Base-by-base conservation (phyloP, 2,888 invertebrate genomes). In the Agriopis marginaria region DNA sequence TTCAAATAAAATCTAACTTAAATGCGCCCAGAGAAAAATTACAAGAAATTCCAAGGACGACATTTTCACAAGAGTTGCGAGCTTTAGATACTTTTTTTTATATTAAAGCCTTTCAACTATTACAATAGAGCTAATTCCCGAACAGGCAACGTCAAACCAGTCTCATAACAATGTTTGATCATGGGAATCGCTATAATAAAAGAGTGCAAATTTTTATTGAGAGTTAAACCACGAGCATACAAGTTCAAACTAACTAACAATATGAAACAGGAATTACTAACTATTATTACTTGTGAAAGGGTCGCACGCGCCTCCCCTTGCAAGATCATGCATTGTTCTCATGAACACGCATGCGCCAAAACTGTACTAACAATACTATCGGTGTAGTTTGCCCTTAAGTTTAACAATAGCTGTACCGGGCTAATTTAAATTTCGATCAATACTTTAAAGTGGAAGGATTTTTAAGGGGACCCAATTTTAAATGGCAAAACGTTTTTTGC, bases 271-370 rank as follows among this genome's bases (percentile, higher is more conserved):
- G 77, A 80, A 84, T 83, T 44, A 68, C 39, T 62, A 12, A 58
- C 53, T 63, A 63, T 70, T 84, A 84, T 82, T 82, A 83, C 75
- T 82, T 77, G 77, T 75, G 68, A 83, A 84, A 82, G 88, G 88
- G 87, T 87, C 80, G 82, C 75, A 69, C 73, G 77, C 76, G 83
- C 84, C 81, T 81, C 82, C 82, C 81, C 71, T 66, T 71, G 72
- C 55, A 69, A 77, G 76, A 74, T 70, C 73, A 70, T 65, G 72
- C 75, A 86, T 87, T 89, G 89, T 86, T 85, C 77, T 73, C 75
- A 71, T 11, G 65, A 11, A 59, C 71, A 74, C 76, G 77, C 81
- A 78, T 82, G 83, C 82, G 84, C 80, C 75, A 78, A 80, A 77
- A 78, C 63, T 75, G 72, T 73, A 73, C 74, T 80, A 80, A 85